Evolutionary conservation across 1,140 invertebrate genomes (phyloP).

Genomic region (Megalonaias nervosa): DNA sequence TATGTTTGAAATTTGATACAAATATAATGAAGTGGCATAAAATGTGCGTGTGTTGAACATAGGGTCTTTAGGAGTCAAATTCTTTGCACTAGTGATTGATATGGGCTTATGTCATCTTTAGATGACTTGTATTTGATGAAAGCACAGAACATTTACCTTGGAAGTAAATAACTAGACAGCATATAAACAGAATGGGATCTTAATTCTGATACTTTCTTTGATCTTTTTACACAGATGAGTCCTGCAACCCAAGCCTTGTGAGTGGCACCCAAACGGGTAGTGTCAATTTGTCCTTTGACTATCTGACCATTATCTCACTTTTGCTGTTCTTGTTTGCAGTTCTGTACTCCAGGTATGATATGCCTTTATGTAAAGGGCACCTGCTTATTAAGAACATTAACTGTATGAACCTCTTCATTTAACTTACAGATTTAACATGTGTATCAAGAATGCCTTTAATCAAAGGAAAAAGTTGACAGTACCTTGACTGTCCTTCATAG

Average conservation of each 20-base stretch:
- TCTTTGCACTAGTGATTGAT: background rate
- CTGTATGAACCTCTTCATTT: background rate
- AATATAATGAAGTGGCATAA: too few species aligned
- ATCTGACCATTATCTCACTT: constrained; percentile 86
- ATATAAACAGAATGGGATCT: background rate
- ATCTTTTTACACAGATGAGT: constrained; percentile 73
- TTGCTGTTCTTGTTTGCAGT: constrained; percentile 96
- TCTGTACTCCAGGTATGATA: constrained; percentile 85
- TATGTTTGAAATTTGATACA: too few species aligned
- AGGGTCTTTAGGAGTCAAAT: background rate
- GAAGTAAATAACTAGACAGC: background rate
- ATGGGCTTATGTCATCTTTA: too few species aligned
- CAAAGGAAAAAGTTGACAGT: background rate
- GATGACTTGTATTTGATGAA: background rate
- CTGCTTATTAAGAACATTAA: background rate
- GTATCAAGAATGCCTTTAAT: background rate
- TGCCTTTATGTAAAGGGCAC: background rate
- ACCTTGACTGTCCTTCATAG: background rate
- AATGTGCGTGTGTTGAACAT: background rate
- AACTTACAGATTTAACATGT: background rate
- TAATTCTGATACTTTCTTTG: background rate
- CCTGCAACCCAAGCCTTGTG: constrained; percentile 82
- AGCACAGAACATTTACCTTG: background rate
- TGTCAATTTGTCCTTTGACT: constrained; percentile 54
- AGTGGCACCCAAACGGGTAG: constrained; percentile 30